Base-by-base conservation (phyloP, 2,888 invertebrate genomes). In the Zelleria hepariella region DNA sequence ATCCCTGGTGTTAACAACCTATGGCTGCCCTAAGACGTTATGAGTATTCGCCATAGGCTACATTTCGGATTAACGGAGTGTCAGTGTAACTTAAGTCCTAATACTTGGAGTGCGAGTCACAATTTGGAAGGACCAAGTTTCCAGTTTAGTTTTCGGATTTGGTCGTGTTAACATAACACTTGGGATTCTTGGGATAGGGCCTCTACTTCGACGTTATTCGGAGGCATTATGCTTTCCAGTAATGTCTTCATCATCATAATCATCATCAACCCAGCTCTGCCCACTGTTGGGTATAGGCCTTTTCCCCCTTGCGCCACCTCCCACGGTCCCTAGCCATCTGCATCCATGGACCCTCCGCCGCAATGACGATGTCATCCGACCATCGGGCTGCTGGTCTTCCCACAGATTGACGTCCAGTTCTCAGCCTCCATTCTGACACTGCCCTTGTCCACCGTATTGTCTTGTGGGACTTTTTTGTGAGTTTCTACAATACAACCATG, bases 61-160 rank as follows among this genome's bases (percentile, higher is more conserved):
- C 68, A 66, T 67, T 67, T 63, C 61, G 67, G 71, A 70, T 72
- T 70, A 74, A 68, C 66, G 48, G 51, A 42, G 58, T 59, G 65
- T 66, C 62, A 64, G 52, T 65, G 65, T 64, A 67, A 68, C 69
- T 70, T 65, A 63, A 24, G 23, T n/a, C 23, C 65, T 68, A 65
- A 65, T 66, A 65, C 62, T 64, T 70, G 60, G 62, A 68, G 68
- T 67, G 64, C 66, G 63, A 64, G 68, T 69, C 70, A 69, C 64
- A 65, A 66, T 63, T 59, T 58, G 49, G 58, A 62, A 65, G 60
- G 58, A 61, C 32, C 15, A 42, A 42, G 32, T 42, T 42, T 42
- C 15, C 32, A 42, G 32, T 15, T 42, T 42, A 42, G 32, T 42
- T 42, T 15, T 42, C 6, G 32, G 32, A 42, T 42, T 42, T 10